A percentile compares a stretch with the other conserved stretches of the same genome.
phyloP scores from a whole-genome alignment of 1,140 invertebrate genomes.

The Phortica variegata region DNA sequence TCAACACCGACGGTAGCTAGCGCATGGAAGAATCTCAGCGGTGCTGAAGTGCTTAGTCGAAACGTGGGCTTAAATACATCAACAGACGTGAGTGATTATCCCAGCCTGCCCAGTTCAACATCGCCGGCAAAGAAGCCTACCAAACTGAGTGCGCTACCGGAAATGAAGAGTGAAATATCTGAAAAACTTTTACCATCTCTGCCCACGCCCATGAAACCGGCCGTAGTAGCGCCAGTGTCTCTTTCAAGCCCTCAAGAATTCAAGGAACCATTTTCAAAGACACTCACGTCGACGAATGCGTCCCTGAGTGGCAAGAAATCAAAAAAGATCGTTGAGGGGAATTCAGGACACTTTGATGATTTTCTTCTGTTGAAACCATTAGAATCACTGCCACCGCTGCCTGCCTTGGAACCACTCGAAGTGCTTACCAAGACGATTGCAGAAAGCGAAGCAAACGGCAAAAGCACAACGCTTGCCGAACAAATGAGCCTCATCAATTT shows the following conservation, averaged over 20 bases:
- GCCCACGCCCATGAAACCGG: neutral
- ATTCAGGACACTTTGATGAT: constrained; percentile 31
- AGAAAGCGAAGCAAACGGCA: constrained; percentile 1
- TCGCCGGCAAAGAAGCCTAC: neutral
- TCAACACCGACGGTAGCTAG: neutral
- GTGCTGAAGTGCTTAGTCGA: too few species aligned
- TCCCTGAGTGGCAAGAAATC: neutral
- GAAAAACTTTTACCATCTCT: constrained; percentile 12
- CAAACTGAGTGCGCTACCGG: neutral
- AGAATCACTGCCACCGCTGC: constrained; percentile 38
- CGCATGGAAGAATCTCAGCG: neutral
- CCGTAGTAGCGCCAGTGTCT: neutral
- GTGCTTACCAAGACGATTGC: too few species aligned
- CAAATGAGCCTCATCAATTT: constrained; percentile 47
- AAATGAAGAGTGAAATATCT: neutral
- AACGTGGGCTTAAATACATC: too few species aligned
- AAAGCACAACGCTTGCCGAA: neutral
- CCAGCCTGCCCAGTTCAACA: constrained; percentile 3
- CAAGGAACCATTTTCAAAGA: neutral
- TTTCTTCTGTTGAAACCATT: constrained; percentile 30
- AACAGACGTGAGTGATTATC: neutral
- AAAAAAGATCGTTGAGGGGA: neutral
- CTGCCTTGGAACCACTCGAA: constrained; percentile 38
- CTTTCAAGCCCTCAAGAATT: too few species aligned
- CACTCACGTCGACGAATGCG: too few species aligned